Conservation (phyloP, 1,140 invertebrate species). For the Popillia japonica region DNA sequence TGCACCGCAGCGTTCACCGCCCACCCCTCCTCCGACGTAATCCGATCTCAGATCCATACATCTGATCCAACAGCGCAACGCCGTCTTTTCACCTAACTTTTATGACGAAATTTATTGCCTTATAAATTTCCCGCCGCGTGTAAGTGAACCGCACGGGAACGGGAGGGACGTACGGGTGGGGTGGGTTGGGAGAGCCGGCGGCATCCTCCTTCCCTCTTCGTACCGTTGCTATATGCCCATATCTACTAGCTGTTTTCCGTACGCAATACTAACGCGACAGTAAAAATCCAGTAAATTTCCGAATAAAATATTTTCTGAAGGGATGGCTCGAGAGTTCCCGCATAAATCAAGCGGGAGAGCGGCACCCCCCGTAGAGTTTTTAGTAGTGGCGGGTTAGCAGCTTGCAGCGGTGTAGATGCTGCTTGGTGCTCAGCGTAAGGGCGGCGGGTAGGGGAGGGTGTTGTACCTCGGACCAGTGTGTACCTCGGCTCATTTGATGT, state of each 20-base stretch:
- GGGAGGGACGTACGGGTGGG: neutral
- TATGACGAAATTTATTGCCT: constrained; percentile 34
- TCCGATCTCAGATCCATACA: constrained; percentile 32
- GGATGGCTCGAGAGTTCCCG: neutral
- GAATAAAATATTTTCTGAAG: constrained; percentile 26
- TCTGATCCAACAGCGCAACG: constrained; percentile 8
- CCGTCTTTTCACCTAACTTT: constrained; percentile 26
- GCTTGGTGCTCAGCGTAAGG: too few relatives aligned
- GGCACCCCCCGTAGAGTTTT: neutral
- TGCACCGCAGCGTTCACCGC: neutral
- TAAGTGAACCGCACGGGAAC: constrained; percentile 16
- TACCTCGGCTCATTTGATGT: too few relatives aligned
- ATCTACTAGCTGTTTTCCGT: neutral
- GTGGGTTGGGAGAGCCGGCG: neutral
- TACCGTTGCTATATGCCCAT: neutral
- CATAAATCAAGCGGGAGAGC: constrained; percentile 8
- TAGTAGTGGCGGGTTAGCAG: neutral
- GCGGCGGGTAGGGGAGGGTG: too few relatives aligned
- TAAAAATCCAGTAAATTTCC: constrained; percentile 27
- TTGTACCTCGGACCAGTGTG: too few relatives aligned
- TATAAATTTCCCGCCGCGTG: constrained; percentile 20
- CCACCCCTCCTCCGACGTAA: neutral
- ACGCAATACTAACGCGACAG: constrained; percentile 30
- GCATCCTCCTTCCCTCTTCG: neutral
- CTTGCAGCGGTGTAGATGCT: neutral